A percentile compares a stretch with the other conserved stretches of the same genome.
These are phyloP conservation scores for Furnarius figulus DNA, from an alignment of 2,113 vertebrate genomes.

Conservation along the genomic window DNA sequence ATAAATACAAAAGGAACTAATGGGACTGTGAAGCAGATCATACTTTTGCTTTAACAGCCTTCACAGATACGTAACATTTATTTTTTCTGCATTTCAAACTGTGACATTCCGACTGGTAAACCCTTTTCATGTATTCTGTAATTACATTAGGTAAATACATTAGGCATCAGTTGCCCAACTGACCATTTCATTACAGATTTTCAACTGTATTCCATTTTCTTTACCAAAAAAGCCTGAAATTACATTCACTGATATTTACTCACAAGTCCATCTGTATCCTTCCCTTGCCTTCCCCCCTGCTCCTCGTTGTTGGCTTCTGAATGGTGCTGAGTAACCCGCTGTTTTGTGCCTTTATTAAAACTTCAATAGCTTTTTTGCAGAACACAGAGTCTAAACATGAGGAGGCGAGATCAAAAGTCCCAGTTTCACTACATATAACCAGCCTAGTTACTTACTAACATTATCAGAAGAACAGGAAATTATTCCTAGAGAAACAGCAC, in stretches of 20 bases:
- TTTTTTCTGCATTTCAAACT: background rate
- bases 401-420: background rate
- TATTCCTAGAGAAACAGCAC: background rate
- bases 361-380: background rate
- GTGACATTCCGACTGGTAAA: background rate
- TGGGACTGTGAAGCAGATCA: background rate
- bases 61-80: background rate
- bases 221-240: background rate
- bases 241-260: background rate
- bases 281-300: background rate
- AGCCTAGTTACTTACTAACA: background rate
- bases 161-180: background rate
- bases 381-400: background rate
- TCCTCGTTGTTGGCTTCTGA: rapidly evolving
- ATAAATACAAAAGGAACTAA: background rate
- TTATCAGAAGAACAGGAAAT: background rate
- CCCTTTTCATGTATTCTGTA: background rate
- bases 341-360: background rate
- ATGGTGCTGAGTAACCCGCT: background rate
- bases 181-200: background rate
- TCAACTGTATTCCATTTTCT: background rate
- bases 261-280: background rate
- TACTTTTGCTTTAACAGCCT: background rate
- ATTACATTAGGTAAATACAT: background rate
- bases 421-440: background rate